Evolutionary conservation across 1,140 invertebrate genomes (phyloP).

Genomic region (Calephelis nemesis): DNA sequence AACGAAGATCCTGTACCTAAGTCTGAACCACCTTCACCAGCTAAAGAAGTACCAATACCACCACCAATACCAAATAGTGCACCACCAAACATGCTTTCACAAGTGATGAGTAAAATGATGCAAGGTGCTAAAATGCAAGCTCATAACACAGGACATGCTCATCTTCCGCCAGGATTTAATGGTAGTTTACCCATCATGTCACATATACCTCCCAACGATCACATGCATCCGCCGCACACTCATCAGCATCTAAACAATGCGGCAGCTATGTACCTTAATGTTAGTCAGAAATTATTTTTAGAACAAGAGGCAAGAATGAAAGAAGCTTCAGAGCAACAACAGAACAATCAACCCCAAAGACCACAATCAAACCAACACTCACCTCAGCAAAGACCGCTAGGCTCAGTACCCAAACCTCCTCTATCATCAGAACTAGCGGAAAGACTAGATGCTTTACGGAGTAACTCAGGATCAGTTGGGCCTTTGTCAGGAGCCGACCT

Average conservation of each 20-base stretch:
- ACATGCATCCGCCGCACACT: conserved; percentile 78
- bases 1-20: conserved; percentile 78
- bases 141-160: conserved; percentile 71
- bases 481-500: conserved; percentile 87
- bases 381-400: conserved; percentile 75
- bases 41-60: conserved; percentile 79
- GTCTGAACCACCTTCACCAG: conserved; percentile 81
- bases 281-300: conserved; percentile 86
- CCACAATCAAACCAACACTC: conserved; percentile 80
- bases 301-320: conserved; percentile 88
- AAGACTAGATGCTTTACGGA: conserved; percentile 83
- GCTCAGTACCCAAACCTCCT: conserved; percentile 74
- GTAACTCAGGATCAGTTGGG: conserved; percentile 80
- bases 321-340: conserved; percentile 82
- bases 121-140: conserved; percentile 81
- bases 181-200: conserved; percentile 78
- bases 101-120: conserved; percentile 86
- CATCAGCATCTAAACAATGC: conserved; percentile 83
- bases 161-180: conserved; percentile 80
- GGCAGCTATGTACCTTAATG: conserved; percentile 87
- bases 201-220: conserved; percentile 79
- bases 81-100: conserved; percentile 82
- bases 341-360: conserved; percentile 75
- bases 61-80: conserved; percentile 74
- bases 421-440: conserved; percentile 81